Conservation (phyloP, 2,888 invertebrate species). For the Crematogaster levior region DNA sequence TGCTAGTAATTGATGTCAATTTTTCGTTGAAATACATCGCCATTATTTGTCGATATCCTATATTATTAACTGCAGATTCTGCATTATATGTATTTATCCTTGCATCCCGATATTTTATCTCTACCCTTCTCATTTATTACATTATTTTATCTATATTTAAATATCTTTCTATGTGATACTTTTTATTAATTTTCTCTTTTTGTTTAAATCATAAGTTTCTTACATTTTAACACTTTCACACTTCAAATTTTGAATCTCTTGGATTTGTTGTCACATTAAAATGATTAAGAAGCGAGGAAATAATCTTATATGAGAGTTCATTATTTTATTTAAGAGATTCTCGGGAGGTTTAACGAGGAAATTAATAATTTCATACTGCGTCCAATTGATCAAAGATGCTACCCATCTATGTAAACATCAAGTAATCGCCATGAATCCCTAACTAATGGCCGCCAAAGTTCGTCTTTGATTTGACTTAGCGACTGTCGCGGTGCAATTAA, state of each 20-base stretch:
- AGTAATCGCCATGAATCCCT: constrained; percentile 30
- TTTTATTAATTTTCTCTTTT: not conserved
- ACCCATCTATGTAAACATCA: constrained; percentile 35
- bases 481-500: constrained; percentile 54
- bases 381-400: not conserved
- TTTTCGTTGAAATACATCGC: constrained; percentile 20
- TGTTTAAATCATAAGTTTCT: not conserved
- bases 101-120: not conserved
- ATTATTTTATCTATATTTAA: not conserved
- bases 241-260: not conserved
- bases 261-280: not conserved
- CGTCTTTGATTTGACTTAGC: constrained; percentile 51
- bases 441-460: constrained; percentile 41
- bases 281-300: not conserved
- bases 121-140: not conserved
- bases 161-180: not conserved
- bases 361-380: not conserved
- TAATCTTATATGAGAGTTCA: not conserved
- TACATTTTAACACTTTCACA: not conserved
- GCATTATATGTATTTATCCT: not conserved
- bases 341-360: not conserved
- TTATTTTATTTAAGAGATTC: not conserved
- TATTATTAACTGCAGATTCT: too few species aligned
- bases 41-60: not conserved
- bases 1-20: constrained; percentile 26